Evolutionary conservation across 1,140 invertebrate genomes (phyloP).

Genomic region (Drosophila mayri): DNA sequence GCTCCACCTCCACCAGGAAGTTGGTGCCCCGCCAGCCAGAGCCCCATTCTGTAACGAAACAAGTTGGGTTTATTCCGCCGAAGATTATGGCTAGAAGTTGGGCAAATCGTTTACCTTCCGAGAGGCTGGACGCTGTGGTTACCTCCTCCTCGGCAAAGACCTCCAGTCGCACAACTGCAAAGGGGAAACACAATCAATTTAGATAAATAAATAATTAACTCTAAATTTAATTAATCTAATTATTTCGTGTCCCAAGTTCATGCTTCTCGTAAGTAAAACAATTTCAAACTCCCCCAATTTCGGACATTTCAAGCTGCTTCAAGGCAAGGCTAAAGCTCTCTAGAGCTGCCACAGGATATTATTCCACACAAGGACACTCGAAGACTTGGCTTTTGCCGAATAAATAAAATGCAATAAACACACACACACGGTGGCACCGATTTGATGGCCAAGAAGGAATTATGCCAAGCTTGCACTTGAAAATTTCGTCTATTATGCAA

Average conservation of each 20-base stretch:
- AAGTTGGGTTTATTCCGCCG: background rate
- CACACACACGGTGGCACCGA: conserved; percentile 13
- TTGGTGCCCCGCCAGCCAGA: conserved; percentile 80
- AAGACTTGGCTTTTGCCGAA: background rate
- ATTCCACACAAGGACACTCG: conserved; percentile 16
- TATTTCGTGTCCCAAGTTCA: background rate
- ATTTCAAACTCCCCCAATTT: background rate
- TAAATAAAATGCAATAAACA: conserved; percentile 34
- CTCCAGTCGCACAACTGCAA: conserved; percentile 68
- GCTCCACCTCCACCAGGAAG: conserved; percentile 82
- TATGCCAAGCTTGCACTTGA: conserved; percentile 40
- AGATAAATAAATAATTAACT: background rate
- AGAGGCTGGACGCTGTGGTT: conserved; percentile 68
- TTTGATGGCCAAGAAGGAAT: conserved; percentile 29
- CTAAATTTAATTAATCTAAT: background rate
- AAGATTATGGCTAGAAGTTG: background rate
- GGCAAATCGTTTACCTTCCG: conserved; percentile 64
- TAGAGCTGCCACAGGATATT: conserved; percentile 10
- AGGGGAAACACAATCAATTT: background rate
- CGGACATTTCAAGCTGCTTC: background rate
- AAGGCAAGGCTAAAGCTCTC: too few relatives aligned
- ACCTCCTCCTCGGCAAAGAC: conserved; percentile 61
- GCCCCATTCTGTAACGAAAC: conserved; percentile 71
- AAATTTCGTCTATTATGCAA: conserved; percentile 20
- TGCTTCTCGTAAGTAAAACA: background rate